Percentiles rank a stretch among this genome's conserved stretches.
Conservation (phyloP, 2,797 vertebrate genomes). For the Gymnoscopelus microlampas region DNA sequence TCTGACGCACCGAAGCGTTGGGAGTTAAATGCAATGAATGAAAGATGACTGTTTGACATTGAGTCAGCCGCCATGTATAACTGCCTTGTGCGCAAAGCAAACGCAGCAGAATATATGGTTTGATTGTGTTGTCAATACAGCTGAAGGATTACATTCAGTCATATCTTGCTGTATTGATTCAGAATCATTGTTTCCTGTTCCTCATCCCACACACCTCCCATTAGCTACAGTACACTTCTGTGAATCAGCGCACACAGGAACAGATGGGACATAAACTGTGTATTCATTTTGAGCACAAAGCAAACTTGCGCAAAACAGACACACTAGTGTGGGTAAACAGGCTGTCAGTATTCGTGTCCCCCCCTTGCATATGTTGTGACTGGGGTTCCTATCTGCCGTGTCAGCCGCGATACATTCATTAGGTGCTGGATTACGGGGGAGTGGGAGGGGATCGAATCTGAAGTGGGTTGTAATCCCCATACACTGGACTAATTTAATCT, state of each 20-base stretch:
- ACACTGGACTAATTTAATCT: constrained; percentile 84
- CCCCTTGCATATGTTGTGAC: constrained; percentile 58
- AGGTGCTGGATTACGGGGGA: constrained; percentile 78
- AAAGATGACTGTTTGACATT: constrained; percentile 15
- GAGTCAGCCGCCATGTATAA: not conserved
- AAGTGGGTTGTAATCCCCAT: constrained; percentile 82
- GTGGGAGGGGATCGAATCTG: constrained; percentile 78
- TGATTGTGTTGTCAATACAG: constrained; percentile 29
- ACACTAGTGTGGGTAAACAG: constrained; percentile 35
- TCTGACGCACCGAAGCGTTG: not conserved
- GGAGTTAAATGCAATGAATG: constrained; percentile 6
- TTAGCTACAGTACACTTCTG: constrained; percentile 34
- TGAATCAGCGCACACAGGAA: constrained; percentile 41
- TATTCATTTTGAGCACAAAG: not conserved
- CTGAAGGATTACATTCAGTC: constrained; percentile 38
- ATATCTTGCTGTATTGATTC: constrained; percentile 61
- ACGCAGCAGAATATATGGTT: constrained; percentile 10
- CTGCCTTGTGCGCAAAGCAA: constrained; percentile 1
- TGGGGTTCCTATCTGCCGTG: constrained; percentile 67
- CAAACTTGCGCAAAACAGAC: constrained; percentile 24
- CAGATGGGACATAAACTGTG: constrained; percentile 33
- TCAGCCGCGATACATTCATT: constrained; percentile 82
- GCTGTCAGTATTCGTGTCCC: constrained; percentile 39
- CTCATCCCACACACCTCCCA: constrained; percentile 5
- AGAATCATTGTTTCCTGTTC: constrained; percentile 24